These are phyloP conservation scores for Aphelenchoides avenae DNA, from an alignment of 1,140 invertebrate species.

Conservation along the genomic window DNA sequence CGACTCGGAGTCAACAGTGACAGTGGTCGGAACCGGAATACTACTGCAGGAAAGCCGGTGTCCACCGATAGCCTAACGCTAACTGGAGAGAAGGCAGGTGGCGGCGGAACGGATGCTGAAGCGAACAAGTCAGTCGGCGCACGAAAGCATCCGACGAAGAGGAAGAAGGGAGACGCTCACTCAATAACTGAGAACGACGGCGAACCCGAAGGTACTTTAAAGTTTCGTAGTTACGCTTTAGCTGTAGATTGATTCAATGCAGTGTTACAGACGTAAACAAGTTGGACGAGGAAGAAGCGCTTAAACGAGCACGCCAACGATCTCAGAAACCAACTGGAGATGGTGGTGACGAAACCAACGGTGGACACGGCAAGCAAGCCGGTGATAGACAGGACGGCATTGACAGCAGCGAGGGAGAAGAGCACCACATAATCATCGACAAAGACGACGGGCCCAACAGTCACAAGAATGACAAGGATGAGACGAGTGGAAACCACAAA, in stretches of 20 bases:
- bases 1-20: constrained; percentile 9
- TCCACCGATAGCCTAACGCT: background rate
- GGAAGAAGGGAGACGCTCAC: constrained; percentile 12
- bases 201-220: no score
- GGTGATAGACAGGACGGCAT: background rate
- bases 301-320: background rate
- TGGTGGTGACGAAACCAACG: background rate
- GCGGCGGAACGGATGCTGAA: background rate
- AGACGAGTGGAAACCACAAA: background rate
- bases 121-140: background rate
- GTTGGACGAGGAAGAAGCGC: constrained; percentile 3
- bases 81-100: background rate
- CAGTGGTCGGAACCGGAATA: background rate
- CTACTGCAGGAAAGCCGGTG: constrained; percentile 7
- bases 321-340: background rate
- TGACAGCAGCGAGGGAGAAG: constrained; percentile 5
- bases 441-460: background rate
- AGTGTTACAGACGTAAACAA: no score
- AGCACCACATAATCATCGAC: constrained; percentile 1
- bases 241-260: no score
- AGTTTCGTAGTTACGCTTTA: no score
- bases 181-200: no score
- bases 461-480: constrained; percentile 1
- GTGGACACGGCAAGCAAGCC: background rate
- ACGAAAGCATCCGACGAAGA: constrained; percentile 8